A percentile compares a stretch with the other conserved stretches of the same genome.
phyloP scores from a whole-genome alignment of 2,797 vertebrate genomes.

The Malacoctenus gilli region DNA sequence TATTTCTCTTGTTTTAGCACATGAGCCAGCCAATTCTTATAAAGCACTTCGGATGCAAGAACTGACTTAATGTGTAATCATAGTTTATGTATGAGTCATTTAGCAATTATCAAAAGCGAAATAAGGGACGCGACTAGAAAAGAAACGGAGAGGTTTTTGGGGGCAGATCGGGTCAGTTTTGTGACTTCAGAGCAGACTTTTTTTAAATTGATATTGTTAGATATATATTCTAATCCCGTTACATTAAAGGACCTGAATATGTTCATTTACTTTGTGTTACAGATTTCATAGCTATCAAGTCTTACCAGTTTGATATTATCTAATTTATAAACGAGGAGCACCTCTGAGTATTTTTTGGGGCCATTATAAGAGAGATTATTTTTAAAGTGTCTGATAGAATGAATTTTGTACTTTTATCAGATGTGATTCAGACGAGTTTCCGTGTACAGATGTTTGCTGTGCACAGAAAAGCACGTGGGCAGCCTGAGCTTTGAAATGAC shows the following conservation, averaged over 20 bases:
- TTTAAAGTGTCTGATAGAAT: constrained; percentile 25
- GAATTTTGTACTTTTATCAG: constrained; percentile 33
- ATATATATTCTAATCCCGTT: constrained; percentile 39
- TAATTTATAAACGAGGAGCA: constrained; percentile 25
- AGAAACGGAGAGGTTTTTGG: constrained; percentile 24
- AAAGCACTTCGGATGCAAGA: constrained; percentile 18
- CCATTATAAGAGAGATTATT: constrained; percentile 33
- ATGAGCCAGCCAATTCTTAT: constrained; percentile 8
- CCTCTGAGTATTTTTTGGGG: constrained; percentile 28
- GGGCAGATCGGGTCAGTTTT: constrained; percentile 42
- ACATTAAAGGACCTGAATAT: constrained; percentile 13
- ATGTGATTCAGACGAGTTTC: constrained; percentile 17
- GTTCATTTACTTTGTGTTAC: constrained; percentile 36
- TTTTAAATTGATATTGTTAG: constrained; percentile 50
- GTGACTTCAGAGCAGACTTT: constrained; percentile 31
- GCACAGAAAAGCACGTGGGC: constrained; percentile 21
- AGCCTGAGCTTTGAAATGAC: constrained; percentile 45
- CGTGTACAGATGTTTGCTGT: constrained; percentile 28
- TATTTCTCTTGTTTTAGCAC: constrained; percentile 17
- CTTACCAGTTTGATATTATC: constrained; percentile 30
- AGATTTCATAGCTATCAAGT: constrained; percentile 26
- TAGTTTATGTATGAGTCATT: constrained; percentile 27
- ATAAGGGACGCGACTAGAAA: constrained; percentile 16
- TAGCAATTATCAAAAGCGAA: constrained; percentile 6
- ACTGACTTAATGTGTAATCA: constrained; percentile 15